Percentiles rank a stretch among this genome's conserved stretches.
Evolutionary conservation across 2,797 vertebrate species (phyloP).

Genomic region (Hylomyscus alleni): DNA sequence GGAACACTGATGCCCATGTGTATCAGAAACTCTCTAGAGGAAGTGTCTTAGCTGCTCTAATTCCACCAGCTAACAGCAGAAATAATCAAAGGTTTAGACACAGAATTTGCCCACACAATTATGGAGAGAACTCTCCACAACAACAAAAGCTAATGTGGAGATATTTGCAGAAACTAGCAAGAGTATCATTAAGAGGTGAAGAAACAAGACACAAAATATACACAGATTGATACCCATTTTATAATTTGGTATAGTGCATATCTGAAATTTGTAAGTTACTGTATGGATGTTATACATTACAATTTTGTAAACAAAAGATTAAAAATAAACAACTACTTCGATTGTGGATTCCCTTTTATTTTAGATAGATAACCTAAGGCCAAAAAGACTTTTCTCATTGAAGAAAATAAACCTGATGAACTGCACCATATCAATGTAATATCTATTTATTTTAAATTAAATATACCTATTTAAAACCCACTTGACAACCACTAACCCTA

Average conservation of each 20-base stretch:
- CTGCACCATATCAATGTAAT: not conserved
- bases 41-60: not conserved
- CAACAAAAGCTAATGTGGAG: constrained; percentile 41
- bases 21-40: not conserved
- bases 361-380: not conserved
- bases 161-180: constrained; percentile 36
- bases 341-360: constrained; percentile 47
- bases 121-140: not conserved
- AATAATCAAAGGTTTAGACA: not conserved
- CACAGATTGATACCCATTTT: not conserved
- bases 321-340: constrained; percentile 45
- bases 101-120: not conserved
- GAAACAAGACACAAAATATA: constrained; percentile 9
- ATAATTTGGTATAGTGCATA: not conserved
- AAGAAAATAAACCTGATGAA: constrained; percentile 32
- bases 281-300: not conserved
- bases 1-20: not conserved
- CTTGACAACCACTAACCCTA: not conserved
- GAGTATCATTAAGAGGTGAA: not conserved
- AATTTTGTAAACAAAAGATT: not conserved
- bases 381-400: constrained; percentile 18
- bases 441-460: constrained; percentile 42
- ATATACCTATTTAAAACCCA: not conserved
- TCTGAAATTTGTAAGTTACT: not conserved
- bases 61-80: not conserved